These are phyloP conservation scores for Hyppa rectilinea DNA, from an alignment of 2,888 invertebrate species.

Conservation along the genomic window DNA sequence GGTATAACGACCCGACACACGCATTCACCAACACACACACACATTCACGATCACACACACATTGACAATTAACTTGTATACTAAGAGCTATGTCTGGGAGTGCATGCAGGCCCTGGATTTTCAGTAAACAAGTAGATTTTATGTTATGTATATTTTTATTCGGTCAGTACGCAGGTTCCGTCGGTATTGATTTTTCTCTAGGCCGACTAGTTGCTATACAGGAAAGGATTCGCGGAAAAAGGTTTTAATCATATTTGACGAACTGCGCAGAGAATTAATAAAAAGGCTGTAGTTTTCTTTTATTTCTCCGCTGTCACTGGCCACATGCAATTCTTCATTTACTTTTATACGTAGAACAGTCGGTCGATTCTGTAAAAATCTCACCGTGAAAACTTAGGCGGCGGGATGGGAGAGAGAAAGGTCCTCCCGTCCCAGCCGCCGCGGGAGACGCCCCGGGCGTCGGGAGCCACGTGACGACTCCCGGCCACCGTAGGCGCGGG, in stretches of 20 bases:
- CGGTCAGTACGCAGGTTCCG: slow-evolving; percentile 42
- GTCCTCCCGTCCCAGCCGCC: too few relatives aligned
- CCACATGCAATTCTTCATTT: background rate
- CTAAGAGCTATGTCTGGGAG: slow-evolving; percentile 19
- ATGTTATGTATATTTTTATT: slow-evolving; percentile 44
- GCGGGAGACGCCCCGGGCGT: too few relatives aligned
- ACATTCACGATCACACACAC: background rate
- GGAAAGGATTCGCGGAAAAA: background rate
- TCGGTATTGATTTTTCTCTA: slow-evolving; percentile 50
- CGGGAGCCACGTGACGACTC: too few relatives aligned
- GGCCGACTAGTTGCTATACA: slow-evolving; percentile 25
- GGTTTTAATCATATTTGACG: background rate
- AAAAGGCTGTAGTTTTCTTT: background rate
- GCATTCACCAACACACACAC: slow-evolving; percentile 15
- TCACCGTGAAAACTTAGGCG: too few relatives aligned
- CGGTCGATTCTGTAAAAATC: too few relatives aligned
- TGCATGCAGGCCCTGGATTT: slow-evolving; percentile 55
- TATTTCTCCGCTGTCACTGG: background rate
- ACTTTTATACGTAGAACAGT: too few relatives aligned
- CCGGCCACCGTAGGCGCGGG: too few relatives aligned
- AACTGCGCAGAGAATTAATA: slow-evolving; percentile 1
- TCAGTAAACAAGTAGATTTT: slow-evolving; percentile 49
- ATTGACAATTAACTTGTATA: background rate
- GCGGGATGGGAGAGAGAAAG: too few relatives aligned
- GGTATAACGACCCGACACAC: slow-evolving; percentile 63